Conservation (phyloP, 2,797 vertebrate genomes). For the Eidolon dupreanum region DNA sequence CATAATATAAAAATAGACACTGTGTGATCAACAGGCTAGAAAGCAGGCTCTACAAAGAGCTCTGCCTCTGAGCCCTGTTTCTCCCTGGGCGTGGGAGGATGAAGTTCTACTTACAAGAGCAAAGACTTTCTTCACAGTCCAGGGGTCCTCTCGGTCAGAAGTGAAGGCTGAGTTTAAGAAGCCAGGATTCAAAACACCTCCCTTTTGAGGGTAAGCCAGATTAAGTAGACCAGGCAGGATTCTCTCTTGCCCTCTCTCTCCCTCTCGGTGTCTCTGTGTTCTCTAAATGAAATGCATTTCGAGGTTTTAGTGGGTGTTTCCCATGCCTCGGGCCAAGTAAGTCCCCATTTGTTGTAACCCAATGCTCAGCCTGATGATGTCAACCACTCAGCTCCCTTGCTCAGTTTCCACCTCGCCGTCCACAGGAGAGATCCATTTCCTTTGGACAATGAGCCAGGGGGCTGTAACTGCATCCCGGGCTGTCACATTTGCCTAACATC, state of each 20-base stretch:
- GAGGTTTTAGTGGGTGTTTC: conserved; percentile 87
- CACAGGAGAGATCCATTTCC: conserved; percentile 84
- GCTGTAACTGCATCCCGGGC: conserved; percentile 78
- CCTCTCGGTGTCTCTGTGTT: not conserved
- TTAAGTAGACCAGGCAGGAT: not conserved
- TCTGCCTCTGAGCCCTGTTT: not conserved
- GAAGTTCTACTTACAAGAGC: conserved; percentile 80
- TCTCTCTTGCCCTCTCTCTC: not conserved
- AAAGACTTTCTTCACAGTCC: conserved; percentile 45
- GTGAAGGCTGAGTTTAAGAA: not conserved
- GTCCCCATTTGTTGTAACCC: conserved; percentile 86
- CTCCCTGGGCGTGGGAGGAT: not conserved
- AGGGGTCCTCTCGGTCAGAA: not conserved
- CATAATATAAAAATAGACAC: conserved; percentile 64
- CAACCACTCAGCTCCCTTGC: conserved; percentile 81
- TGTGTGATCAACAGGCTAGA: conserved; percentile 14
- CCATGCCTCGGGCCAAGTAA: conserved; percentile 78
- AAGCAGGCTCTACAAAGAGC: conserved; percentile 45
- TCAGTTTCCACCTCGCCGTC: conserved; percentile 82
- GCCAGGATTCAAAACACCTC: not conserved
- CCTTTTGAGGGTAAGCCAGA: not conserved
- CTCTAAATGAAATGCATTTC: conserved; percentile 85
- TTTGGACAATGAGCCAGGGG: conserved; percentile 74
- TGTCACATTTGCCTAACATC: conserved; percentile 79
- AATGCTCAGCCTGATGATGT: conserved; percentile 87